Evolutionary conservation across 2,888 invertebrate genomes (phyloP).

Genomic region (Frankliniella fusca): DNA sequence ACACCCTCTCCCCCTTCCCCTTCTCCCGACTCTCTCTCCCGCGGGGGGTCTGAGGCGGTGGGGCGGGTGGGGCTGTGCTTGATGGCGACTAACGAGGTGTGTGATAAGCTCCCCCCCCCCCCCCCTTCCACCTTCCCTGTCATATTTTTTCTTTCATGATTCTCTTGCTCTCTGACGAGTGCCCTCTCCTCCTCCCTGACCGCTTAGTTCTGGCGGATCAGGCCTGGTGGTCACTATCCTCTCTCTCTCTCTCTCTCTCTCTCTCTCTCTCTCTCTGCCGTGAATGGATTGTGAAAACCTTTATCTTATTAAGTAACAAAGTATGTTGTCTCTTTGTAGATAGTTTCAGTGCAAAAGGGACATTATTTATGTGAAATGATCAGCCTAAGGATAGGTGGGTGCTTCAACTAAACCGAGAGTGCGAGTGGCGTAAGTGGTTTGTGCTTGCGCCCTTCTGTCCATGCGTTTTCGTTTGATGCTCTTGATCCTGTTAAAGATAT

Average conservation of each 20-base stretch:
- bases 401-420: background rate
- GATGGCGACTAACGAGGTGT: background rate
- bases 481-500: constrained; percentile 9
- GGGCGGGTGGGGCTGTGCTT: no score
- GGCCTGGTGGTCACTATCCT: background rate
- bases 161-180: no score
- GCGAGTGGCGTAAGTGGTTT: background rate
- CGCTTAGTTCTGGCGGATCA: no score
- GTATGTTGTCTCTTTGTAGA: background rate
- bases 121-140: background rate
- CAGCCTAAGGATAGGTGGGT: background rate
- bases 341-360: no score
- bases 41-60: no score
- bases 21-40: no score
- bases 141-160: no score
- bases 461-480: background rate
- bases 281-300: no score
- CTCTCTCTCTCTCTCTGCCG: background rate
- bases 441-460: background rate
- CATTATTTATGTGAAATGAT: background rate
- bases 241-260: background rate
- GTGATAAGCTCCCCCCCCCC: background rate
- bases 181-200: no score
- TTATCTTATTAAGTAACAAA: background rate
- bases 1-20: no score